phyloP scores from a whole-genome alignment of 2,113 vertebrate genomes.

The Hepsetus odoe region DNA sequence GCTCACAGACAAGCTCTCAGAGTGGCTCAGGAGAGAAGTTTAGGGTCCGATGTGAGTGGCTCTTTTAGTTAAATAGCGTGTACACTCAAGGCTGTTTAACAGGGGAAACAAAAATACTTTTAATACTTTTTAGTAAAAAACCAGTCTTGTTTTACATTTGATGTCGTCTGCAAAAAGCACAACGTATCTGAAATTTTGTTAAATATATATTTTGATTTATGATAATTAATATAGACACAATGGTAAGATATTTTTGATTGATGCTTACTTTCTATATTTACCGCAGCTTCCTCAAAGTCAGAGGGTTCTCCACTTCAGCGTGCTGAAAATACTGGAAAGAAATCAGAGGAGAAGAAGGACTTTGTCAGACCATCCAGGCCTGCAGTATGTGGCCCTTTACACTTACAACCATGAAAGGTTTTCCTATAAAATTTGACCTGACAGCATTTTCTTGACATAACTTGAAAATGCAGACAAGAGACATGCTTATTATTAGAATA shows the following conservation, averaged over 20 bases:
- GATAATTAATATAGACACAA: no score
- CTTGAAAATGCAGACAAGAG: neutral
- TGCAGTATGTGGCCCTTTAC: constrained; percentile 5
- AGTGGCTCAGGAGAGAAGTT: constrained; percentile 89
- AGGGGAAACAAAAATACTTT: no score
- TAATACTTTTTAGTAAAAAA: no score
- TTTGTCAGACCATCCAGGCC: constrained; percentile 77
- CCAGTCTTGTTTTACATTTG: no score
- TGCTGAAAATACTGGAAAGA: constrained; percentile 86
- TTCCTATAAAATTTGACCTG: neutral
- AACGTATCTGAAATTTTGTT: no score
- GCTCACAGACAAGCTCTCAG: constrained; percentile 67
- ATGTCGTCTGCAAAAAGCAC: no score
- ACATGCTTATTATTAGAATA: no score
- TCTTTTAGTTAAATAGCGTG: neutral
- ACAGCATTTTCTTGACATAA: neutral
- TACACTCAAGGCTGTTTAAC: no score
- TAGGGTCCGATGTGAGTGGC: constrained; percentile 89
- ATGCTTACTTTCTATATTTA: constrained; percentile 48
- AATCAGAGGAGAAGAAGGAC: constrained; percentile 91
- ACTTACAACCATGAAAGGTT: neutral
- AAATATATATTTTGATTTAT: no score
- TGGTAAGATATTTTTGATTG: neutral
- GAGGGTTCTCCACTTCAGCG: constrained; percentile 90
- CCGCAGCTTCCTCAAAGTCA: constrained; percentile 91